Evolutionary conservation across 2,113 vertebrate species (phyloP).

Genomic region (human (Homo sapiens)): DNA sequence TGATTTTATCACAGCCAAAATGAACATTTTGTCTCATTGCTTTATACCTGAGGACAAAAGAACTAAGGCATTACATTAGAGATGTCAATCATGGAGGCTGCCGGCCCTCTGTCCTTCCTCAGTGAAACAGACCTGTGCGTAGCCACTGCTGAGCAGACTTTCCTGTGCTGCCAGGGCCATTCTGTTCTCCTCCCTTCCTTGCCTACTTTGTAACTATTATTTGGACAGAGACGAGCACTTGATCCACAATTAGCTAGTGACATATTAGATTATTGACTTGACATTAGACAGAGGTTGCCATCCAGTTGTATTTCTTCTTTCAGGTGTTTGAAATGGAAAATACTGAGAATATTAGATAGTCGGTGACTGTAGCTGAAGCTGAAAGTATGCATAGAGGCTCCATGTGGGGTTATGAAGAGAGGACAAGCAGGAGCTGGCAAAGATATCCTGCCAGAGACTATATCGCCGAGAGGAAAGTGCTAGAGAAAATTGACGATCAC

Average conservation of each 20-base stretch:
- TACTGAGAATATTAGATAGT: not conserved
- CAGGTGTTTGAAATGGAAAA: not conserved
- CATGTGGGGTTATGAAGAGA: not conserved
- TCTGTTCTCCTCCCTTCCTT: not conserved
- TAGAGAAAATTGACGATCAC: not conserved
- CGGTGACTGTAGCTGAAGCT: not conserved
- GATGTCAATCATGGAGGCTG: not conserved
- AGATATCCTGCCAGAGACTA: not conserved
- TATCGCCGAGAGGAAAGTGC: not conserved
- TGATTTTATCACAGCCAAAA: not conserved
- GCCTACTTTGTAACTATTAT: not conserved
- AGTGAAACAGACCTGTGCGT: not conserved
- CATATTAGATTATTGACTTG: not conserved
- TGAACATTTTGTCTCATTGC: not conserved
- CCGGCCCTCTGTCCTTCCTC: not conserved
- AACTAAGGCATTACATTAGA: not conserved
- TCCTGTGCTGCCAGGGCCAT: rapidly evolving
- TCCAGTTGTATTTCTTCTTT: not conserved
- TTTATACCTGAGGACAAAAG: not conserved
- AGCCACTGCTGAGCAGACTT: not conserved
- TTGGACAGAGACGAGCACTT: not conserved
- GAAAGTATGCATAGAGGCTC: not conserved
- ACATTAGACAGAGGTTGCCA: not conserved
- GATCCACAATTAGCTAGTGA: not conserved
- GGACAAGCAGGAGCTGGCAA: not conserved